Percentiles rank a stretch among this genome's conserved stretches.
phyloP scores from a whole-genome alignment of 2,888 invertebrate species.

The Coremacera marginata region DNA sequence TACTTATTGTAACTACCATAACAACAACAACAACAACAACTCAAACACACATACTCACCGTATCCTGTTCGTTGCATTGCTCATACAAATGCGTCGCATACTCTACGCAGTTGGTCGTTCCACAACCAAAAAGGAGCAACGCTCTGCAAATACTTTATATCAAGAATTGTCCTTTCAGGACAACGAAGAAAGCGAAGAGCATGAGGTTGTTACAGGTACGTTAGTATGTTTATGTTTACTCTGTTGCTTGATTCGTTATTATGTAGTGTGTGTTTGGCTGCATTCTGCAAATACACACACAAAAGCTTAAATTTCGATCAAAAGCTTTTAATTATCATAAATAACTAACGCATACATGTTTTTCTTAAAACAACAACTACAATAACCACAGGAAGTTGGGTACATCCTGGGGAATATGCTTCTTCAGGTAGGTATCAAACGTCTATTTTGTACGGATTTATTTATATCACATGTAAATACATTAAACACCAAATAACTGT shows the following conservation, averaged over 20 bases:
- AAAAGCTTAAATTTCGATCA: not conserved
- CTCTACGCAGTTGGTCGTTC: slow-evolving; percentile 71
- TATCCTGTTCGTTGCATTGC: not conserved
- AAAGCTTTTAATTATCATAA: not conserved
- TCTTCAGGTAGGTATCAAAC: slow-evolving; percentile 86
- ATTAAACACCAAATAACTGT: slow-evolving; percentile 60
- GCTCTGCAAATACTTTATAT: slow-evolving; percentile 90
- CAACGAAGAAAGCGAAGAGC: slow-evolving; percentile 87
- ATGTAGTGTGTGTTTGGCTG: not conserved
- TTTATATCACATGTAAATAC: slow-evolving; percentile 67
- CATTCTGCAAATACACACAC: not conserved
- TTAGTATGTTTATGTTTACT: slow-evolving; percentile 16
- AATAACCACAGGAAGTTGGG: slow-evolving; percentile 82
- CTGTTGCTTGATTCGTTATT: not conserved
- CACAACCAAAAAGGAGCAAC: slow-evolving; percentile 86
- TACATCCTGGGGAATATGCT: slow-evolving; percentile 98
- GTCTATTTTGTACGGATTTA: slow-evolving; percentile 63
- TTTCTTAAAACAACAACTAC: slow-evolving; percentile 11
- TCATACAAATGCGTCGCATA: slow-evolving; percentile 19
- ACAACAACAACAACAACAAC: not conserved
- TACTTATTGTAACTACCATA: not conserved
- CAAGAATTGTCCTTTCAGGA: slow-evolving; percentile 96
- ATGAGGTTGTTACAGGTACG: slow-evolving; percentile 91
- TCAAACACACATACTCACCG: not conserved
- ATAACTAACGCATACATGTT: not conserved